Evolutionary conservation across 2,113 vertebrate genomes (phyloP).

Genomic region (Syngnathus floridae): DNA sequence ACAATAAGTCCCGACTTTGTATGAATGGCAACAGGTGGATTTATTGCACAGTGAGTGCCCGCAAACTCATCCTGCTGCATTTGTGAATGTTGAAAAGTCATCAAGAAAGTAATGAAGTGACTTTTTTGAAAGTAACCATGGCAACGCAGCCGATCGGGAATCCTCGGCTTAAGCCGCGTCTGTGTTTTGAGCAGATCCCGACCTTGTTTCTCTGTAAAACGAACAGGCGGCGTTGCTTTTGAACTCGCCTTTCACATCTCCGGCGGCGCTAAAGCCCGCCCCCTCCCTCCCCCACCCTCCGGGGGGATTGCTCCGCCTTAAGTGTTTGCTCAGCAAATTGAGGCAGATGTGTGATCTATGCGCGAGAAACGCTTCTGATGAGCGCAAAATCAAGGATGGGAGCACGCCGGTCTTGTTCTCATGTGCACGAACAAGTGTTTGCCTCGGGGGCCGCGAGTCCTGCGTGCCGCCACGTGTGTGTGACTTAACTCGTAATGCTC

Average conservation of each 20-base stretch:
- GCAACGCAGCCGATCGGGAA: background rate
- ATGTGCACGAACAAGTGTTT: background rate
- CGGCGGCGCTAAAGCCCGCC: slow-evolving; percentile 46
- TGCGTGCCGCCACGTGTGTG: background rate
- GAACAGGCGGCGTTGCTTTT: slow-evolving; percentile 51
- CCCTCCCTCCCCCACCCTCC: slow-evolving; percentile 24
- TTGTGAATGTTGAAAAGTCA: too few species aligned
- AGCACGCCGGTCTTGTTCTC: slow-evolving; percentile 6
- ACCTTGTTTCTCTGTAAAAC: slow-evolving; percentile 32
- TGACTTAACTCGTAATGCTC: slow-evolving; percentile 3
- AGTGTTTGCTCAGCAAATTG: slow-evolving; percentile 63
- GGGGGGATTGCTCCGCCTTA: slow-evolving; percentile 45
- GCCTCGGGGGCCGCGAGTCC: background rate
- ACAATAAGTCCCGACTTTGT: too few species aligned
- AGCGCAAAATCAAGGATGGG: slow-evolving; percentile 8
- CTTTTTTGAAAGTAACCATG: too few species aligned
- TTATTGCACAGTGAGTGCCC: too few species aligned
- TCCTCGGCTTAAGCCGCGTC: background rate
- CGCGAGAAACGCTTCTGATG: slow-evolving; percentile 22
- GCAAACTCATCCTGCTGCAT: too few species aligned
- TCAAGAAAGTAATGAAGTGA: too few species aligned
- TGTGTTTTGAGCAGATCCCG: slow-evolving; percentile 18
- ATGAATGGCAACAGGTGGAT: too few species aligned
- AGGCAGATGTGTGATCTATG: slow-evolving; percentile 46
- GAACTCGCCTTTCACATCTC: slow-evolving; percentile 58